Evolutionary conservation across 1,140 invertebrate genomes (phyloP).

Genomic region (Pararge aegeria): DNA sequence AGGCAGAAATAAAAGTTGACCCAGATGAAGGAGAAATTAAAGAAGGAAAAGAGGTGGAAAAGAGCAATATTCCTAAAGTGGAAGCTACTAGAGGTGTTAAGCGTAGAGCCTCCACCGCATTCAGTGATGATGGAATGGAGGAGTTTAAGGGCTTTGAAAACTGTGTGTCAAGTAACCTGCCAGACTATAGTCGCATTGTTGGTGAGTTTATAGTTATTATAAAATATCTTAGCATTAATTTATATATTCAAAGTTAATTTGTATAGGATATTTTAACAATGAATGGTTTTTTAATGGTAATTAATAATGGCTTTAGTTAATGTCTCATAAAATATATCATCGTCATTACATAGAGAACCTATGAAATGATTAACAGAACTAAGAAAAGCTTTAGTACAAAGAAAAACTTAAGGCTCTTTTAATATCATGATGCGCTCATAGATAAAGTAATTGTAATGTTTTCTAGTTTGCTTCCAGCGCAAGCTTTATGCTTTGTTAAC

Average conservation of each 20-base stretch:
- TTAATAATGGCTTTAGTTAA: no score
- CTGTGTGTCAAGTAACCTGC: conserved; percentile 34
- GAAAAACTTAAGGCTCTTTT: no score
- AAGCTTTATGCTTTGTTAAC: no score
- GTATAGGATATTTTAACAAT: no score
- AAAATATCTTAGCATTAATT: background rate
- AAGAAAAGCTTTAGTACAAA: no score
- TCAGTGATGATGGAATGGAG: conserved; percentile 55
- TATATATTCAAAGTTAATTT: background rate
- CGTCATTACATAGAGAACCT: no score
- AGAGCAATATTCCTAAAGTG: background rate
- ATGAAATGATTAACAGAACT: no score
- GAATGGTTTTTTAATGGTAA: no score
- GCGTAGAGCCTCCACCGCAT: conserved; percentile 56
- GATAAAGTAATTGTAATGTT: no score
- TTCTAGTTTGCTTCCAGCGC: no score
- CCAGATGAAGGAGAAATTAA: background rate
- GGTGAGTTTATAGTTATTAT: conserved; percentile 41
- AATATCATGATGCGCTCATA: no score
- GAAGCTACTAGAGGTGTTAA: conserved; percentile 45
- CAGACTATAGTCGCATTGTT: conserved; percentile 49
- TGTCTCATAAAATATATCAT: no score
- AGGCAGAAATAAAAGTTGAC: background rate
- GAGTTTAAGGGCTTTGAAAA: conserved; percentile 65
- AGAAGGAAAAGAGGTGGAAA: conserved; percentile 10